Evolutionary conservation across 2,888 invertebrate species (phyloP), one percentile per base, ranked within the genome.

Genomic region (Lampropteryx suffumata): DNA sequence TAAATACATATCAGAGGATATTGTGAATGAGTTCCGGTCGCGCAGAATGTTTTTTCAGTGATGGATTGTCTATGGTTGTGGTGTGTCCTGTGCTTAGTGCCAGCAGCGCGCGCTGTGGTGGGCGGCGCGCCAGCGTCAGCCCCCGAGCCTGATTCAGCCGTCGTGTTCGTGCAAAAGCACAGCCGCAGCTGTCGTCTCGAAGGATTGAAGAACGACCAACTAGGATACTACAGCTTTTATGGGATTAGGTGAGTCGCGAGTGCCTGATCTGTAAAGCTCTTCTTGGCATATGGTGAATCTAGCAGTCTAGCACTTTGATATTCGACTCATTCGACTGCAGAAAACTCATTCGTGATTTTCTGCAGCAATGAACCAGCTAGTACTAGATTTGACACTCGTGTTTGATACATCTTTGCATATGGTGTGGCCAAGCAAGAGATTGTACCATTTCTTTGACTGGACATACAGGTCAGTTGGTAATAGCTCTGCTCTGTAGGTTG

Each of bases 81-180:
- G 64, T 66, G 57, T 48, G 60, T 59, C 8, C 42, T 57, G 47
- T 59, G 56, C 50, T 62, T 64, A 32, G 41, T 50, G 27, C 58
- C 62, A 11, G 80, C 80, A 1, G 76, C 71, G 11, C 64, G 53
- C 12, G 85, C 80, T 0, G 88, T 95, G 66, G 94, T 95, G 1
- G 95, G 95, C 0, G 95, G 95, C 0, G 81, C 74, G 3, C 91
- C 91, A 0, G 93, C 95, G 0, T 91, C 92, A 24, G 80, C 92
- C 1, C 94, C 95, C 0, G 93, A 94, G 35, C 91, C 92, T 4
- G 95, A 94, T 68, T 94, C 95, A 57, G 95, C 95, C 0, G 92
- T 93, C 1, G 92, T 95, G 0, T 94, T 93, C 69, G 90, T 93
- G 0, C 92, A 92, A 60, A 91, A 91, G 61, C 91, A 92, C 47